phyloP scores from a whole-genome alignment of 2,888 invertebrate genomes.

The Leucoma salicis region DNA sequence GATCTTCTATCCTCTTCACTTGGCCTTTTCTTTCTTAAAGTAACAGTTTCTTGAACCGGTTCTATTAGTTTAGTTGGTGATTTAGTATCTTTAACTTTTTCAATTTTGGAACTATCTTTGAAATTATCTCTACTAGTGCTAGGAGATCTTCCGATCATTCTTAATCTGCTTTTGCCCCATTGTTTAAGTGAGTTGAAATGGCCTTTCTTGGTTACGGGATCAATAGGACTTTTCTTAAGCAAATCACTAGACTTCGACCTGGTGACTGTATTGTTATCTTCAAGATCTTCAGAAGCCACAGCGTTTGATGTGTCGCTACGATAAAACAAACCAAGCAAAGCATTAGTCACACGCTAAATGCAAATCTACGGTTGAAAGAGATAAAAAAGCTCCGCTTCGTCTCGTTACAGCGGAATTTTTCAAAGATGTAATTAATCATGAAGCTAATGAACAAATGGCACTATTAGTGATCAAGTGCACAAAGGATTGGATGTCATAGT shows the following conservation, averaged over 20 bases:
- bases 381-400: slow-evolving; percentile 68
- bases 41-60: slow-evolving; percentile 85
- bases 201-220: slow-evolving; percentile 79
- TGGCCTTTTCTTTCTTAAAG: slow-evolving; percentile 83
- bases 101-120: slow-evolving; percentile 63
- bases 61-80: slow-evolving; percentile 76
- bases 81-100: slow-evolving; percentile 66
- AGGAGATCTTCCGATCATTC: slow-evolving; percentile 86
- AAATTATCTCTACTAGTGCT: slow-evolving; percentile 80
- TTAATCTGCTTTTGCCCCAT: slow-evolving; percentile 91
- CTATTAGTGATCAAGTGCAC: slow-evolving; percentile 79
- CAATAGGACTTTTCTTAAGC: slow-evolving; percentile 85
- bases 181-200: slow-evolving; percentile 92
- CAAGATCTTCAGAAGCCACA: slow-evolving; percentile 77
- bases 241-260: slow-evolving; percentile 90
- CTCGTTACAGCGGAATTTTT: slow-evolving; percentile 68
- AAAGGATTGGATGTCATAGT: slow-evolving; percentile 67
- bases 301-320: slow-evolving; percentile 79
- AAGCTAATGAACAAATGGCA: slow-evolving; percentile 78
- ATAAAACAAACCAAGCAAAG: slow-evolving; percentile 82
- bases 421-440: slow-evolving; percentile 69
- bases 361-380: slow-evolving; percentile 62
- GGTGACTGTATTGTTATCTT: slow-evolving; percentile 79
- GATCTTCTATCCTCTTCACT: slow-evolving; percentile 85
- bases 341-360: slow-evolving; percentile 82